A percentile compares a stretch with the other conserved stretches of the same genome.
Evolutionary conservation across 2,797 vertebrate species (phyloP).

Genomic region (Argya squamiceps): DNA sequence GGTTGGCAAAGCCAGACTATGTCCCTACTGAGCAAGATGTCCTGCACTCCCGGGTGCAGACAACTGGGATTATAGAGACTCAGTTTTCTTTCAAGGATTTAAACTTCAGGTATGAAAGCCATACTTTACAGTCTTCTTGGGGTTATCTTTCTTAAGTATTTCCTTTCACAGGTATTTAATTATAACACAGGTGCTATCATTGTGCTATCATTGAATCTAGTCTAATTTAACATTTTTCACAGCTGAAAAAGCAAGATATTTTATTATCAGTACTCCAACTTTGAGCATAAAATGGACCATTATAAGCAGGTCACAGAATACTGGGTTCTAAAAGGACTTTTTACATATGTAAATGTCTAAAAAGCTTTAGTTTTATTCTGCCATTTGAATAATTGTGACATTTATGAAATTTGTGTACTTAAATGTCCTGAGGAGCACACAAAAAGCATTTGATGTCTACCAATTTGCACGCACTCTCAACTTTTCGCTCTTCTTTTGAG

Average conservation of each 20-base stretch:
- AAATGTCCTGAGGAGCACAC: constrained; percentile 1
- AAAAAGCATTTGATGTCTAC: constrained; percentile 1
- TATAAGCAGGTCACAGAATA: not conserved
- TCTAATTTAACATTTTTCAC: not conserved
- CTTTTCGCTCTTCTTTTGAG: not conserved
- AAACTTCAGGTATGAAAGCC: constrained; percentile 73
- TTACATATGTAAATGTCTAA: not conserved
- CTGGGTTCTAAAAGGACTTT: not conserved
- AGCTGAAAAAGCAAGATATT: not conserved
- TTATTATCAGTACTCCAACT: not conserved
- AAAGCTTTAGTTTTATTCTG: constrained; percentile 12
- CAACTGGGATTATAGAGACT: constrained; percentile 79
- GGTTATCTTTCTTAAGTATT: not conserved
- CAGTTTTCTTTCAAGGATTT: constrained; percentile 81
- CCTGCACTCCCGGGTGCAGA: constrained; percentile 77
- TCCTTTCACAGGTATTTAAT: not conserved
- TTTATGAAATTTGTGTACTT: constrained; percentile 14
- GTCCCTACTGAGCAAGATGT: constrained; percentile 78
- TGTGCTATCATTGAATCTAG: not conserved
- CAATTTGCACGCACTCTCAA: constrained; percentile 17
- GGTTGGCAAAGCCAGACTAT: constrained; percentile 68
- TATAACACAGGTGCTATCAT: not conserved
- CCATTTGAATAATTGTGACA: constrained; percentile 29
- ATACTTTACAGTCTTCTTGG: not conserved
- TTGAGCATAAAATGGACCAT: not conserved